Evolutionary conservation across 2,113 vertebrate genomes (phyloP).

Genomic region (Telmatochromis brachygnathus): DNA sequence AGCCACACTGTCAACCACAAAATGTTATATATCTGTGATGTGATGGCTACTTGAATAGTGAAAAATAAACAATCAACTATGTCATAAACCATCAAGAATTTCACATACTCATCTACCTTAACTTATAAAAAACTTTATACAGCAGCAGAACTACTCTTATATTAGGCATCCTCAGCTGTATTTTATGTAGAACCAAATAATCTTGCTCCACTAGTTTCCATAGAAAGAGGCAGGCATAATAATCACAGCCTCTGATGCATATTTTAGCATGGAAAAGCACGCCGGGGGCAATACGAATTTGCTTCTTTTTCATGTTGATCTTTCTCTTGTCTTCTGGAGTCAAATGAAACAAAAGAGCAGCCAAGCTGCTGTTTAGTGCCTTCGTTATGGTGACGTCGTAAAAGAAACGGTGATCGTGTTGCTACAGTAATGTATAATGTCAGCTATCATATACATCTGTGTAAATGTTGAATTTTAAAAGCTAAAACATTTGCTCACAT

Average conservation of each 20-base stretch:
- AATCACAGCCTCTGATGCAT: constrained; percentile 39
- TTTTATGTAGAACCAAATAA: constrained; percentile 21
- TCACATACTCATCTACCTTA: neutral
- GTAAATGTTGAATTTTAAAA: neutral
- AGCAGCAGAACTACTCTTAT: neutral
- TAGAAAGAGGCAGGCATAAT: constrained; percentile 17
- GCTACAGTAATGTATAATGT: neutral
- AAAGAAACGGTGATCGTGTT: neutral
- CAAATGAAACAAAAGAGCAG: neutral
- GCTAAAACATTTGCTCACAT: neutral
- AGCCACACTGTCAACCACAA: neutral
- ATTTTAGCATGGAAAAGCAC: constrained; percentile 28
- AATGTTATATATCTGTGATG: neutral
- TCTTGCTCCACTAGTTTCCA: constrained; percentile 2
- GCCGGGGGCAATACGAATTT: constrained; percentile 11
- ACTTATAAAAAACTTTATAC: neutral
- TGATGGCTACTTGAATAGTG: neutral
- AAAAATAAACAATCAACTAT: neutral
- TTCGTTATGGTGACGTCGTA: neutral
- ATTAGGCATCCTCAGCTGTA: neutral
- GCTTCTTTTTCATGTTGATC: constrained; percentile 35
- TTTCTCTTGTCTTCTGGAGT: constrained; percentile 12
- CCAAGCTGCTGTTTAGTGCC: neutral
- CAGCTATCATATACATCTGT: neutral
- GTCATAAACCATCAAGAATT: neutral